A percentile compares a stretch with the other conserved stretches of the same genome.
Evolutionary conservation across 2,797 vertebrate species (phyloP).

Genomic region (Enteromius mattozi): DNA sequence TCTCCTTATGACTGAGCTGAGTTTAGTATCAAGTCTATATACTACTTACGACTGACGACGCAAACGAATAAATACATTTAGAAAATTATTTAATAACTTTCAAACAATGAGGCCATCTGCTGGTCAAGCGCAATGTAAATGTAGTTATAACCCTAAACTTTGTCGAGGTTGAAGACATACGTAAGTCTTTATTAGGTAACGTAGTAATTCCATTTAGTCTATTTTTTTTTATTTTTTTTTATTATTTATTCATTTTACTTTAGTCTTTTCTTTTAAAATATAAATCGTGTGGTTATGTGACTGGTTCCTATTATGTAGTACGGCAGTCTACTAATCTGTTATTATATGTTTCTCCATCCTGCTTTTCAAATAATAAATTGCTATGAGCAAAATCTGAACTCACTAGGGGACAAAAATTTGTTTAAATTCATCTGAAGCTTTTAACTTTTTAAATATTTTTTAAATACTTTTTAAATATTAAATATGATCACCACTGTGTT

Average conservation of each 20-base stretch:
- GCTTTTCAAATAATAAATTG: not conserved
- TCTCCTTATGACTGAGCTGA: not conserved
- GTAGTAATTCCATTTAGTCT: not conserved
- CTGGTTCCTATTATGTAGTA: not conserved
- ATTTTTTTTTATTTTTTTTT: too few species aligned
- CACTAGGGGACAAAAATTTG: not conserved
- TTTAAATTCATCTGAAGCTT: not conserved
- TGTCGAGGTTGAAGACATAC: not conserved
- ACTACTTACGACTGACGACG: not conserved
- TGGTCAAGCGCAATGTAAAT: not conserved
- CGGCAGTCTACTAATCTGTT: not conserved
- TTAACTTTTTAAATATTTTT: not conserved
- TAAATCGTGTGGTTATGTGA: not conserved
- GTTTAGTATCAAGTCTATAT: not conserved
- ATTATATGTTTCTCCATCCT: not conserved
- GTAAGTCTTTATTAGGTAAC: not conserved
- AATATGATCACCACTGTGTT: too few species aligned
- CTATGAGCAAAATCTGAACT: not conserved
- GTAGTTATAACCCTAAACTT: not conserved
- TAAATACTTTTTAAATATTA: too few species aligned
- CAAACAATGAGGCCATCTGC: not conserved
- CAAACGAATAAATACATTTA: not conserved
- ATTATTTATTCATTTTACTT: not conserved
- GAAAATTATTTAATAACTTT: not conserved
- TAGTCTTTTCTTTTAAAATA: not conserved